A percentile compares a stretch with the other conserved stretches of the same genome.
Evolutionary conservation across 1,140 invertebrate species (phyloP).

Genomic region (Papilio xuthus): DNA sequence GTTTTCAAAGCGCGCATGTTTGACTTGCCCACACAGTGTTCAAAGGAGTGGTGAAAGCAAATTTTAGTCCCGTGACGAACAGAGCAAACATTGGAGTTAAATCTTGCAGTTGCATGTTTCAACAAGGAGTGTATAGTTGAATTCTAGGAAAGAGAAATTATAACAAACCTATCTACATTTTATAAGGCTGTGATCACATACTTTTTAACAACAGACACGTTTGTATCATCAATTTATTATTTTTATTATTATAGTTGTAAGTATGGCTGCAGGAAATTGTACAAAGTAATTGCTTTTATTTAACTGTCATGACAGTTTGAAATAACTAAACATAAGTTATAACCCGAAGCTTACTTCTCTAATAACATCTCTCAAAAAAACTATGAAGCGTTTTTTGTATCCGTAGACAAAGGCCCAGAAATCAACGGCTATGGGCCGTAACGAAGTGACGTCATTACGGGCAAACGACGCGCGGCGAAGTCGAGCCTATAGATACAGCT

Average conservation of each 20-base stretch:
- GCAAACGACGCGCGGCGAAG: neutral
- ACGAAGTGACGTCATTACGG: slow-evolving; percentile 28
- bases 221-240: too few species aligned
- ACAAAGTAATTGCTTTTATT: too few species aligned
- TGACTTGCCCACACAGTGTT: neutral
- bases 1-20: neutral
- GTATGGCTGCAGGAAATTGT: too few species aligned
- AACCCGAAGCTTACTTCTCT: neutral
- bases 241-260: too few species aligned
- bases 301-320: too few species aligned
- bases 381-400: neutral
- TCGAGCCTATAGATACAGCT: neutral
- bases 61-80: neutral
- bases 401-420: neutral
- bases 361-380: neutral
- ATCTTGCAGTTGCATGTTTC: neutral
- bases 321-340: neutral
- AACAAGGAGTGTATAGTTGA: neutral
- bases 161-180: too few species aligned
- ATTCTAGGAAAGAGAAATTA: neutral
- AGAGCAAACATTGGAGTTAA: neutral
- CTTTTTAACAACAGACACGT: too few species aligned
- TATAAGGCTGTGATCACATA: too few species aligned
- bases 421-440: neutral
- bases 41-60: neutral